Evolutionary conservation across 2,113 vertebrate species (phyloP).

Genomic region (Eolophus roseicapilla): DNA sequence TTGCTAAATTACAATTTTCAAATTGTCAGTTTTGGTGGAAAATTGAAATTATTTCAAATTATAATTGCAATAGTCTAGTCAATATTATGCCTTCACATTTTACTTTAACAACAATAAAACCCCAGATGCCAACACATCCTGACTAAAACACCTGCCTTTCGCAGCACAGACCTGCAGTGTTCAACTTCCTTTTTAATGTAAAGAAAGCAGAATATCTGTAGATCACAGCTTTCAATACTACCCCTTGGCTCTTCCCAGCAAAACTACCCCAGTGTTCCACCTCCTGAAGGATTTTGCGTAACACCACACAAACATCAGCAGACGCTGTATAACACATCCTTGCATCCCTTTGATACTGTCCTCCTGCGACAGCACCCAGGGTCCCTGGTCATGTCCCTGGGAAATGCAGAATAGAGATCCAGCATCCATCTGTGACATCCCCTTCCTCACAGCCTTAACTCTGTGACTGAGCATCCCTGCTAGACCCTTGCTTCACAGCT

Average conservation of each 20-base stretch:
- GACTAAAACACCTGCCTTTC: background rate
- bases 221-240: background rate
- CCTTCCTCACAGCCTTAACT: accelerated
- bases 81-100: conserved; percentile 34
- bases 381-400: background rate
- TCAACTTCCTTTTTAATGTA: background rate
- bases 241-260: background rate
- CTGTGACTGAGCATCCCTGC: accelerated
- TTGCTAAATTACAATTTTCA: background rate
- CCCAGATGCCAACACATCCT: background rate
- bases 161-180: background rate
- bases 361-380: accelerated
- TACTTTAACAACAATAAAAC: background rate
- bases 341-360: background rate
- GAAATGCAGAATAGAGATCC: background rate
- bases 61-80: conserved; percentile 18
- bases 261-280: background rate
- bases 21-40: conserved; percentile 18
- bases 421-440: background rate
- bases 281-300: background rate
- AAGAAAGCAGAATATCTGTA: background rate
- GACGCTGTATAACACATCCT: accelerated
- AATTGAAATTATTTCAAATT: background rate
- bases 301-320: accelerated
- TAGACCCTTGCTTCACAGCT: too few relatives aligned